phyloP scores from a whole-genome alignment of 1,140 invertebrate species.

The Metopolophium dirhodum region DNA sequence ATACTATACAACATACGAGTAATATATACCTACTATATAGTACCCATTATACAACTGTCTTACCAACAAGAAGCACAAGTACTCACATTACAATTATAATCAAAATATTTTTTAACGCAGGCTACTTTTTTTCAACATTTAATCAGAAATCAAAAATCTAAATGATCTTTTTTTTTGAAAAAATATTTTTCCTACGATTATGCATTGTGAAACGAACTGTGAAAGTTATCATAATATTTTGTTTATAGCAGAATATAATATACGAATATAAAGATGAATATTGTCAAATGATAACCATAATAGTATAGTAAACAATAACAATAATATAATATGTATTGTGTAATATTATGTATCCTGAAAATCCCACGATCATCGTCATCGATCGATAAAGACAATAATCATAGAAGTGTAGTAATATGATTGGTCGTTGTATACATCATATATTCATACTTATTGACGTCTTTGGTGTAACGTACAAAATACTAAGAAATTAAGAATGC shows the following conservation, averaged over 20 bases:
- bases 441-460: background rate
- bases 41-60: background rate
- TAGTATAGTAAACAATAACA: background rate
- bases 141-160: background rate
- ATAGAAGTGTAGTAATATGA: background rate
- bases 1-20: background rate
- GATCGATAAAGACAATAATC: background rate
- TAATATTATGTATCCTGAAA: background rate
- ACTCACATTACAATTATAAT: background rate
- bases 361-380: background rate
- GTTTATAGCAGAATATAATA: too few species aligned
- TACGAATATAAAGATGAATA: background rate
- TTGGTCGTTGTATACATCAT: background rate
- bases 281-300: background rate
- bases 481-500: background rate
- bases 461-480: background rate
- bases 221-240: background rate
- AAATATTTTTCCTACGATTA: background rate
- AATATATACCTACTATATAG: background rate
- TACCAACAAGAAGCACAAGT: too few species aligned
- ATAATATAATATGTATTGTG: too few species aligned
- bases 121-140: background rate
- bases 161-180: background rate
- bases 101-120: background rate
- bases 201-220: background rate